Base-by-base conservation (phyloP, 2,113 vertebrate species). In the Vanacampus margaritifer region DNA sequence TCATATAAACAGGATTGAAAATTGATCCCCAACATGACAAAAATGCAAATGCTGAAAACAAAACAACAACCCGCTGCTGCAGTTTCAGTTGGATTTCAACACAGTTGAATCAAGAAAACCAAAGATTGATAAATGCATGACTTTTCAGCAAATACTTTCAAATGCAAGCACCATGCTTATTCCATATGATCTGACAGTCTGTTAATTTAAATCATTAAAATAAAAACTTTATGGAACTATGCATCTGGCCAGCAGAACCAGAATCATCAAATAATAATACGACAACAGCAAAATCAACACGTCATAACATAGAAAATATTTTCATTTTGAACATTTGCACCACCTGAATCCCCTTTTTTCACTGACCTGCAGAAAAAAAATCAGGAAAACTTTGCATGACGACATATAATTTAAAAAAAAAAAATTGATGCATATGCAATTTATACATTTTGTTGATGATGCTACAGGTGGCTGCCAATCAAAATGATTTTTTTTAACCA, bases 121-220 rank as follows among this genome's bases (percentile, higher is more conserved):
- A 89, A 94, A 95, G 93, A 93, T 94, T 91, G 89, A 93, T 95
- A 95, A 94, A 98, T 97, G 94, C 95, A 93, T 94, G 94, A 97
- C 93, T 94, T 95, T 94, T 93, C 91, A 93, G 95, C 93, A 94
- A 32, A 95, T 93, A 95, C 83, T 94, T 96, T 95, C 93, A 96
- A 95, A 94, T 94, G 94, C 95, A 98, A 98, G 96, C 96, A 98
- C 95, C 96, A 96, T 98, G 96, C 95, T 94, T 91, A 94, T 94
- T 95, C 93, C 93, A 89, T 95, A 96, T 93, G 94, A 97, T 97
- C 94, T 78, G 88, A 92, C 93, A 90, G 93, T 94, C 94, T 93
- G 94, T 96, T 98, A 97, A 98, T 95, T 98, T 97, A 98, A 95
- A 95, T 97, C 94, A 95, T 97, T 96, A 95, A 95, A 95, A 96